Percentiles rank a stretch among this genome's conserved stretches.
phyloP scores from a whole-genome alignment of 2,888 invertebrate species.

The Tryphoninae sp. region DNA sequence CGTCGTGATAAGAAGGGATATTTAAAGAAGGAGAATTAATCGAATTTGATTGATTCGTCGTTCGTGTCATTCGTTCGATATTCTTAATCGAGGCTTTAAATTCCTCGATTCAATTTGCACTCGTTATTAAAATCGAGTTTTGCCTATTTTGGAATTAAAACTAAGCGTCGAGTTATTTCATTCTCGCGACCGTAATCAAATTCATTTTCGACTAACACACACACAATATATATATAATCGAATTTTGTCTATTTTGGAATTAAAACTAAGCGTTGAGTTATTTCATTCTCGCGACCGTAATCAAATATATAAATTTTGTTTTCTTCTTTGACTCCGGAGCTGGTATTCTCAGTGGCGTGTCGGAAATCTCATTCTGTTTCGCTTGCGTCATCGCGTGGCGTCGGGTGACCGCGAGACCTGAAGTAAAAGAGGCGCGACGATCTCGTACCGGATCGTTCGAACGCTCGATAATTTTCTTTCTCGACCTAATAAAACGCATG shows the following conservation, averaged over 20 bases:
- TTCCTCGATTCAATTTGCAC: not conserved
- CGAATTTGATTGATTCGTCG: not conserved
- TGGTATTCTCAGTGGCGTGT: slow-evolving; percentile 33
- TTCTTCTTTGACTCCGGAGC: not conserved
- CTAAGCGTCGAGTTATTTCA: slow-evolving; percentile 33
- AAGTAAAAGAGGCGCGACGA: not conserved
- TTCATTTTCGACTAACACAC: not conserved
- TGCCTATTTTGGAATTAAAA: slow-evolving; percentile 13
- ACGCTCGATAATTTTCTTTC: not conserved
- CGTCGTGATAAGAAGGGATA: no score
- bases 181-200: slow-evolving; percentile 11
- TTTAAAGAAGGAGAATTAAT: not conserved
- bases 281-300: slow-evolving; percentile 22
- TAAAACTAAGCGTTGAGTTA: slow-evolving; percentile 37
- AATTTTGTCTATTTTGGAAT: not conserved
- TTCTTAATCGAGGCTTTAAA: not conserved
- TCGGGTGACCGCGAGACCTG: not conserved
- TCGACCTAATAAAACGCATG: slow-evolving; percentile 2
- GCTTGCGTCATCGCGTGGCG: slow-evolving; percentile 1
- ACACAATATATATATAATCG: not conserved
- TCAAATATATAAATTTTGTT: not conserved
- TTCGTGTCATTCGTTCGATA: not conserved
- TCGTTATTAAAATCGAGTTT: slow-evolving; percentile 15
- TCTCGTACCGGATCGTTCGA: slow-evolving; percentile 13
- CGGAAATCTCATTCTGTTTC: slow-evolving; percentile 17